Conservation (phyloP, 1,140 invertebrate species). For the Rhagoletis pomonella region DNA sequence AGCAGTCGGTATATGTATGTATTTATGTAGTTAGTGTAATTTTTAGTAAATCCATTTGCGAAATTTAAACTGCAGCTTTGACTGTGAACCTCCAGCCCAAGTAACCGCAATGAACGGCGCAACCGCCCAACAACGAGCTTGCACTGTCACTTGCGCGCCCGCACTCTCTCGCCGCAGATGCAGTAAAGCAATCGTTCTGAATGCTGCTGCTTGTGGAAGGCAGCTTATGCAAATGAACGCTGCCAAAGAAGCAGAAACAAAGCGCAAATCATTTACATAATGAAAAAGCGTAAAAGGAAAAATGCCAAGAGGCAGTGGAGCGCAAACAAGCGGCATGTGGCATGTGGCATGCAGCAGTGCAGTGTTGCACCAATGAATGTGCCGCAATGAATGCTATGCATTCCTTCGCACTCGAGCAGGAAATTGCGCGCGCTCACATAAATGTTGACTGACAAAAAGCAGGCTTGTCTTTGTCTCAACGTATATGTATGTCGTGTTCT, state of each 20-base stretch:
- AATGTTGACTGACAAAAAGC: slow-evolving; percentile 43
- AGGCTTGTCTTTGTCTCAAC: neutral
- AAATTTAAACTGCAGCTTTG: slow-evolving; percentile 6
- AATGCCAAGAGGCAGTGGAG: slow-evolving; percentile 20
- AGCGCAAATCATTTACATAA: slow-evolving; percentile 47
- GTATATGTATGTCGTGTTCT: neutral
- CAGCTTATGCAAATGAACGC: slow-evolving; percentile 47
- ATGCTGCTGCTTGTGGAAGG: neutral
- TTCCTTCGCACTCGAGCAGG: slow-evolving; percentile 36
- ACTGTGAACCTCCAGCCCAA: neutral
- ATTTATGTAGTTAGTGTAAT: too few species aligned
- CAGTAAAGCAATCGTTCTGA: neutral
- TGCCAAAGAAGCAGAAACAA: slow-evolving; percentile 35
- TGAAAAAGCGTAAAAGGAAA: slow-evolving; percentile 46
- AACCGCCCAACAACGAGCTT: neutral
- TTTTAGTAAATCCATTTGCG: slow-evolving; percentile 28
- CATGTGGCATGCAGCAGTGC: too few species aligned
- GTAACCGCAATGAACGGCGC: neutral
- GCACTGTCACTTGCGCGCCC: neutral
- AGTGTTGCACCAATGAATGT: slow-evolving; percentile 2
- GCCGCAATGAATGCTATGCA: slow-evolving; percentile 32
- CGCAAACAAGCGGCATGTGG: slow-evolving; percentile 1
- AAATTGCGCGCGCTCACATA: slow-evolving; percentile 44
- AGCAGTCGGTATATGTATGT: too few species aligned
- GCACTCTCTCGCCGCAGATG: neutral